Base-by-base conservation (phyloP, 2,113 vertebrate species). In the Setophaga petechia region DNA sequence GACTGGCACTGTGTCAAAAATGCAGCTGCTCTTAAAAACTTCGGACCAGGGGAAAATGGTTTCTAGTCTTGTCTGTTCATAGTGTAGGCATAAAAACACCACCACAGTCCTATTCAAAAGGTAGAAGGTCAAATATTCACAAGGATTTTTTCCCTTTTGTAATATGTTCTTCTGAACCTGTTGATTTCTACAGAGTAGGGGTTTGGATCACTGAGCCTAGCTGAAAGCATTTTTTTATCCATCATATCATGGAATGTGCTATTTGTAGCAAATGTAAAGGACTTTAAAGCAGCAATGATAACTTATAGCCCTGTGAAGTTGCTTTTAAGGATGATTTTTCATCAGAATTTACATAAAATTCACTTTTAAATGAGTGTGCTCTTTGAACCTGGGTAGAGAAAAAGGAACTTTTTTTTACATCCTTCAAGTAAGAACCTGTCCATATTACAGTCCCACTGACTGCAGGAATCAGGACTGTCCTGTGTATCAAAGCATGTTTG, bases 21-120 rank as follows among this genome's bases (percentile, higher is more conserved):
- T 90, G 82, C 30, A 87, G 39, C 65, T 89, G 94, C 94, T 95
- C 93, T 84, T 33, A 81, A 87, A 90, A 90, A 84, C 93, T 87
- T 80, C 72, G 95, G 94, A 95, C 68, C 44, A 67, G 67, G 39
- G 71, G 87, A 92, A 96, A 95, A 92, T 51, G 43, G 55, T 90
- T 85, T 87, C 75, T 92, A 44, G 69, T 83, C 81, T 68, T 84
- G 51, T 88, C 83, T 92, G 65, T 46, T 87, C 63, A 37, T 47
- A 66, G 13, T 35, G 65, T 33, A 69, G 85, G 54, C 54, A 79
- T 62, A 49, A 81, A 85, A 84, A 28, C 2, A 1, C 4, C 7
- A 49, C 8, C 2, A 1, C 7, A 84, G 43, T 49, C 46, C 28
- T 46, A 7, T 2, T 58, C 16, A 61, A 85, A 79, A 89, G 14